Percentiles rank a stretch among this genome's conserved stretches.
Conservation (phyloP, 2,888 invertebrate species). For the Drosophila fulvimacula region DNA sequence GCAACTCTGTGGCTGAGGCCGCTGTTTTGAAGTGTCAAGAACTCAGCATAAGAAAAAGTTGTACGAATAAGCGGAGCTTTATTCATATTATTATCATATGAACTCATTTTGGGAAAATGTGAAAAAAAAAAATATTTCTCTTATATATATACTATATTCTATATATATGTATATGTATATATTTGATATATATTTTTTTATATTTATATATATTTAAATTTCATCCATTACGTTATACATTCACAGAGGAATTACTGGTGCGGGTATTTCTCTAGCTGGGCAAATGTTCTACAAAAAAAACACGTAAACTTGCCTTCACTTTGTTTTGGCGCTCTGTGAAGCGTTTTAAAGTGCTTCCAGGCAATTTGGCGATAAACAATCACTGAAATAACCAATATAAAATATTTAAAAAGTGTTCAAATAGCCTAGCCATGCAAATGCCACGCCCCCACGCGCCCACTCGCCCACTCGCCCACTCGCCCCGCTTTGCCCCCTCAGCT, state of each 20-base stretch:
- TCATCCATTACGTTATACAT: too few species aligned
- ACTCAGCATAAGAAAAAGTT: too few species aligned
- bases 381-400: conserved; percentile 77
- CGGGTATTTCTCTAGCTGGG: conserved; percentile 26
- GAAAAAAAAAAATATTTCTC: too few species aligned
- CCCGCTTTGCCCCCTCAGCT: background rate
- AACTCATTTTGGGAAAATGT: too few species aligned
- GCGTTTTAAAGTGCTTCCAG: conserved; percentile 84
- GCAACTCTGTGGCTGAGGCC: too few species aligned
- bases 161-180: too few species aligned
- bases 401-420: conserved; percentile 76
- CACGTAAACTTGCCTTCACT: conserved; percentile 8
- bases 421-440: conserved; percentile 42
- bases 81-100: too few species aligned
- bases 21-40: too few species aligned
- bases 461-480: background rate
- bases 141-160: too few species aligned
- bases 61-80: too few species aligned
- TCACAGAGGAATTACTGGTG: background rate
- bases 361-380: conserved; percentile 82
- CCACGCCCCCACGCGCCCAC: background rate
- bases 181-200: too few species aligned
- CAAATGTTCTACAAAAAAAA: background rate
- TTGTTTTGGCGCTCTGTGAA: conserved; percentile 68
- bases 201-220: too few species aligned